Conservation (phyloP, 2,888 invertebrate genomes). For the Caradrina clavipalpis region DNA sequence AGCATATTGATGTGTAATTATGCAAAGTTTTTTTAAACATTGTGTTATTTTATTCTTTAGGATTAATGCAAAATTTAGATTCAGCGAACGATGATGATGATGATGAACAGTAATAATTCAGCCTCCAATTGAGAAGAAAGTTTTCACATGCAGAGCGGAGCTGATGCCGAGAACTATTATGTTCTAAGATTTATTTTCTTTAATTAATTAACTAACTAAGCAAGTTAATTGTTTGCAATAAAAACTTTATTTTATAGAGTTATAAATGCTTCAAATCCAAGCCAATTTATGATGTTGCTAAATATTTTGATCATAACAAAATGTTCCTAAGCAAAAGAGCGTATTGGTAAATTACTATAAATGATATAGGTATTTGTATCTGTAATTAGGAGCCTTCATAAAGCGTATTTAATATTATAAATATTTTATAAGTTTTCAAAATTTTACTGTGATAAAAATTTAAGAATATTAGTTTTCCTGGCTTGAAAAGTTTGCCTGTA, state of each 20-base stretch:
- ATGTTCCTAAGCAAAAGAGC: neutral
- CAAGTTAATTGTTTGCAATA: neutral
- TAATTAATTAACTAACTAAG: neutral
- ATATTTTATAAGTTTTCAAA: neutral
- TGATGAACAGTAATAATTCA: too few relatives aligned
- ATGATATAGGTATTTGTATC: neutral
- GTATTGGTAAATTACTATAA: slow-evolving; percentile 1
- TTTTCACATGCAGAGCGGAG: neutral
- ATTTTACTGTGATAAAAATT: neutral
- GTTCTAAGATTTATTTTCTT: neutral
- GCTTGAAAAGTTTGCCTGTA: neutral
- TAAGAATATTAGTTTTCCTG: neutral
- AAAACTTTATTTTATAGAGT: too few relatives aligned
- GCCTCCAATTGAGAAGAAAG: slow-evolving; percentile 37
- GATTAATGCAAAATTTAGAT: slow-evolving; percentile 22
- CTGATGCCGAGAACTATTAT: neutral
- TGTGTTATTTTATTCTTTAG: slow-evolving; percentile 33
- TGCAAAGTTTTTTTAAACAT: neutral
- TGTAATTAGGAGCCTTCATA: neutral
- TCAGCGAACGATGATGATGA: slow-evolving; percentile 18
- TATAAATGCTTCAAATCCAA: neutral
- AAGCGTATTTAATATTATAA: neutral
- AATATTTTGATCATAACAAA: neutral
- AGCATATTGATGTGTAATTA: too few relatives aligned
- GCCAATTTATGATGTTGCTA: neutral